Base-by-base conservation (phyloP, 2,888 invertebrate species). In the Troides aeacus region DNA sequence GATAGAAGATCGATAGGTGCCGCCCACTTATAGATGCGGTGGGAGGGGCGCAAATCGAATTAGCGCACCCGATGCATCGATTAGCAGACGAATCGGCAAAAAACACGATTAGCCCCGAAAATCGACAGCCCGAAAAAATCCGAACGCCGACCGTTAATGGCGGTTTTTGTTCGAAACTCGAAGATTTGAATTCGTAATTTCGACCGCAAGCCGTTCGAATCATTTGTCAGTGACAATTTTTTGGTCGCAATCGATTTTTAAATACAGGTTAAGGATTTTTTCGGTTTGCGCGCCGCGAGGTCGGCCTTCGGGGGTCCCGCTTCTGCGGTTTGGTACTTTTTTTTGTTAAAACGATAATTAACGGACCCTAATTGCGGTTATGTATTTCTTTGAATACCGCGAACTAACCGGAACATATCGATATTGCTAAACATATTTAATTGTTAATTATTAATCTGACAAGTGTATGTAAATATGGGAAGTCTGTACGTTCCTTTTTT, bases 171-270 rank as follows among this genome's bases (percentile, higher is more conserved):
- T 89, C 85, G 80, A 86, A 90, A 88, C 86, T 86, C 86, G 84
- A 92, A 90, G 90, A 91, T 92, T 92, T 90, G 92, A 91, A 91
- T 92, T 87, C 91, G 91, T 92, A 90, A 92, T 92, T 92, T 86
- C 84, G 85, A 91, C 92, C 92, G 85, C 92, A 90, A 91, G 89
- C 85, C 90, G 88, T 90, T 89, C 87, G 89, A 89, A 91, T 91
- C 92, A 92, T 92, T 92, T 91, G 92, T 92, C 92, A 92, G 90
- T 92, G 92, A 92, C 92, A 92, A 90, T 92, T 91, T 90, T 90
- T 92, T 90, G 86, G 89, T 84, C 87, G 86, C 91, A 90, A 92
- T 92, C 92, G 92, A 92, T 92, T 92, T 92, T 92, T 92, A 92
- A 92, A 92, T 90, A 90, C 90, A 86, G 90, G 89, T 88, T 89